Base-by-base conservation (phyloP, 2,797 vertebrate genomes). In the Gambusia yucatana region DNA sequence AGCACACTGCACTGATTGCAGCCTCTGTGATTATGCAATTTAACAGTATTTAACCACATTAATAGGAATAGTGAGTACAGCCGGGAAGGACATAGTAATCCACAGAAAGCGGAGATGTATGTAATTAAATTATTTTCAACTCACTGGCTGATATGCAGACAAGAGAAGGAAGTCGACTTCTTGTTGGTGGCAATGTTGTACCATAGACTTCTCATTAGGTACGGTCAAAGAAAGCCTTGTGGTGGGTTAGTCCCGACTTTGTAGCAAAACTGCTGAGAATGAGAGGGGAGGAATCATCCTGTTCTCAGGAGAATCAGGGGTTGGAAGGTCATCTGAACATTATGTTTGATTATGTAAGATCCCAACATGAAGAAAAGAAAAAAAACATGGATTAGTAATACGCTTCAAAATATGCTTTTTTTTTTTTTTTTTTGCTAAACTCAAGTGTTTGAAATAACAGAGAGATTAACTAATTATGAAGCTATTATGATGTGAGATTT, bases 31-130 rank as follows among this genome's bases (percentile, higher is more conserved):
- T 94, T 93, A 92, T 91, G 84, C 90, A 84, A 91, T 95, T 94
- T 91, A 91, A 94, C 90, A 88, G 91, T 93, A 94, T 94, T 94
- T 94, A 94, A 94, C 82, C 55, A 47, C 76, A 92, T 96, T 95
- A 94, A 91, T 75, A 70, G 81, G 81, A 90, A 90, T 84, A 77
- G 84, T 84, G 82, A 73, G 75, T 77, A 77, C 79, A 85, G 81
- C 88, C 72, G 71, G 84, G 65, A 86, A 36, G 22, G 57, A 76
- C 82, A 77, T 77, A 59, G 73, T 86, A 78, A 90, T 90, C 73
- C 63, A 80, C 9, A 52, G 80, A 84, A 83, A 90, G 79, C 87
- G 87, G 90, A 91, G 85, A 93, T 87, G 79, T 77, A 84, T 75
- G 85, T 94, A 93, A 95, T 93, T 92, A 81, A 92, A 94, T 92